Percentiles rank a stretch among this genome's conserved stretches.
phyloP scores from a whole-genome alignment of 1,140 invertebrate genomes.

The Pararge aegeria region DNA sequence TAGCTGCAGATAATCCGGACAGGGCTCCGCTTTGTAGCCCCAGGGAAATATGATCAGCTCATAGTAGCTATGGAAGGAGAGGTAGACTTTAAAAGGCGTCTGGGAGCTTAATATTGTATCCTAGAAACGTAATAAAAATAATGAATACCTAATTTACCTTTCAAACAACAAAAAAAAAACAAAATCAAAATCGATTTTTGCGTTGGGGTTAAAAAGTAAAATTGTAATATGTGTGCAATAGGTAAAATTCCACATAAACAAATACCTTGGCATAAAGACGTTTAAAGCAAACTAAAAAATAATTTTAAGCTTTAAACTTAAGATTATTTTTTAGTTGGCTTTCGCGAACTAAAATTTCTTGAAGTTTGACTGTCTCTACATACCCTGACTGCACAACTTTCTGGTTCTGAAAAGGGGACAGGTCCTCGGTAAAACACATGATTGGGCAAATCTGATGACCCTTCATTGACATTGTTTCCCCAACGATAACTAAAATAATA shows the following conservation, averaged over 20 bases:
- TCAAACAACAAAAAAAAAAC: too few relatives aligned
- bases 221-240: too few relatives aligned
- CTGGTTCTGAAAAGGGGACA: slow-evolving; percentile 94
- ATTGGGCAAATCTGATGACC: slow-evolving; percentile 91
- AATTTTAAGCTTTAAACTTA: too few relatives aligned
- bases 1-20: slow-evolving; percentile 86
- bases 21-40: slow-evolving; percentile 86
- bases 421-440: slow-evolving; percentile 93
- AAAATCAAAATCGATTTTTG: too few relatives aligned
- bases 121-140: slow-evolving; percentile 52
- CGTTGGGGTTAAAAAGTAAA: too few relatives aligned
- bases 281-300: too few relatives aligned
- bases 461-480: slow-evolving; percentile 83
- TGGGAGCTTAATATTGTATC: slow-evolving; percentile 79
- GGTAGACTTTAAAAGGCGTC: slow-evolving; percentile 85
- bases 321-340: too few relatives aligned
- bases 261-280: too few relatives aligned
- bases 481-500: slow-evolving; percentile 86
- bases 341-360: too few relatives aligned
- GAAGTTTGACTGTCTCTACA: too few relatives aligned
- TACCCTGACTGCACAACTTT: slow-evolving; percentile 86
- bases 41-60: slow-evolving; percentile 93
- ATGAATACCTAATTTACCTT: too few relatives aligned
- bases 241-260: too few relatives aligned
- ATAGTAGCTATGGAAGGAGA: slow-evolving; percentile 93